These are phyloP conservation scores for Cylloceria caligata DNA, from an alignment of 2,888 invertebrate genomes.

Conservation along the genomic window DNA sequence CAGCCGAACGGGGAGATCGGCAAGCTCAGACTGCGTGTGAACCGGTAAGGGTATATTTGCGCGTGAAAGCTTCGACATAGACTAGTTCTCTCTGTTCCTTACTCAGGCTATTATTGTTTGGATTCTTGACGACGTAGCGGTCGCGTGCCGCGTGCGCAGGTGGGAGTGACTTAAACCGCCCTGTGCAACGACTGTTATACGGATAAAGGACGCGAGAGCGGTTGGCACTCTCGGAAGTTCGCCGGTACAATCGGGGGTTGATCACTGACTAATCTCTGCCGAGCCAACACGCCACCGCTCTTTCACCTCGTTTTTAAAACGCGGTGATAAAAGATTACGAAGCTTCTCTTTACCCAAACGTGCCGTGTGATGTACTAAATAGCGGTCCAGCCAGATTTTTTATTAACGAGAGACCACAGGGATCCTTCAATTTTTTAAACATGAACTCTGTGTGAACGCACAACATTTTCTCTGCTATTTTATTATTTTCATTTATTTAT, in stretches of 20 bases:
- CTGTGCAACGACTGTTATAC: slow-evolving; percentile 75
- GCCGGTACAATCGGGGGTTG: slow-evolving; percentile 48
- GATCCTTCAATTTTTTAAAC: too few species aligned
- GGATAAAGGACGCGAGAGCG: slow-evolving; percentile 57
- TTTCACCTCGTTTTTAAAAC: neutral
- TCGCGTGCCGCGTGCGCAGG: slow-evolving; percentile 75
- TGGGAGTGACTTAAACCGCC: slow-evolving; percentile 81
- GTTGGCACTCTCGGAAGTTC: slow-evolving; percentile 59
- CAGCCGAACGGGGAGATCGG: neutral
- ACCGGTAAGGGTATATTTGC: slow-evolving; percentile 2
- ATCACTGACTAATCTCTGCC: slow-evolving; percentile 60
- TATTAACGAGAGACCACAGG: too few species aligned
- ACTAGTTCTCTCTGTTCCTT: slow-evolving; percentile 19
- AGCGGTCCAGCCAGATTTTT: too few species aligned
- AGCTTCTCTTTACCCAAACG: neutral
- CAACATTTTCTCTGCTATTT: too few species aligned
- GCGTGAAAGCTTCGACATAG: slow-evolving; percentile 2
- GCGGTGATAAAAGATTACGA: neutral
- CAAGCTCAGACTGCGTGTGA: slow-evolving; percentile 26
- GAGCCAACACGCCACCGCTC: slow-evolving; percentile 7
- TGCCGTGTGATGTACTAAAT: neutral
- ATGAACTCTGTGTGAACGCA: too few species aligned
- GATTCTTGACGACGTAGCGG: slow-evolving; percentile 73
- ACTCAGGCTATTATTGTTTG: neutral
- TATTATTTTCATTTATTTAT: too few species aligned